These are phyloP conservation scores for Heloderma charlesbogerti DNA, from an alignment of 2,113 vertebrate species.

Conservation along the genomic window DNA sequence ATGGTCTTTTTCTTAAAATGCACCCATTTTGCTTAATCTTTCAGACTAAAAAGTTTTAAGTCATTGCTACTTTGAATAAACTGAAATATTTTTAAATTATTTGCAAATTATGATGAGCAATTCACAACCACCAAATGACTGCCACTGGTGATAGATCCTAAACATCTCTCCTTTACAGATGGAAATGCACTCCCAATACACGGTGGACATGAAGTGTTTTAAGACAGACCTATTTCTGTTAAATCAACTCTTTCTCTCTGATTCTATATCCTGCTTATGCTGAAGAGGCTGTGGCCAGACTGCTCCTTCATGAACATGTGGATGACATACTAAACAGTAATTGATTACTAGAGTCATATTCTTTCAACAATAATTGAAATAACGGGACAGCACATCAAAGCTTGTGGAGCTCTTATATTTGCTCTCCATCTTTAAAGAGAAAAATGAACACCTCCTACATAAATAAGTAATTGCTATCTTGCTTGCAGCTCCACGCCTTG, in stretches of 20 bases:
- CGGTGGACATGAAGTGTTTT: not conserved
- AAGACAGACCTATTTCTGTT: not conserved
- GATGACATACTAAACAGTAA: no score
- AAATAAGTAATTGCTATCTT: no score
- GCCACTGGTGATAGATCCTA: not conserved
- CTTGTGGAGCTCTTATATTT: no score
- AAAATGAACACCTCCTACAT: no score
- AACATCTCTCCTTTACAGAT: not conserved
- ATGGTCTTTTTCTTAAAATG: not conserved
- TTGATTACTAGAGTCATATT: no score
- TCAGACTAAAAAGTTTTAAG: not conserved
- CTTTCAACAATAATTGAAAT: no score
- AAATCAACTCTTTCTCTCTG: not conserved
- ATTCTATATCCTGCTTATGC: no score
- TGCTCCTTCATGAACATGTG: no score
- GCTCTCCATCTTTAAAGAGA: no score
- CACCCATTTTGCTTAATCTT: not conserved
- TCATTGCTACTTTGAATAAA: slow-evolving; percentile 2
- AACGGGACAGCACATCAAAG: no score
- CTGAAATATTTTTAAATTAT: slow-evolving; percentile 19
- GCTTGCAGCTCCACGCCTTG: no score
- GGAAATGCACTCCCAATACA: not conserved
- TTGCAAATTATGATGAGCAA: slow-evolving; percentile 10
- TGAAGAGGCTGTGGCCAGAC: no score
- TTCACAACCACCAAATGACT: slow-evolving; percentile 23